Evolutionary conservation across 2,113 vertebrate species (phyloP), one percentile per base, ranked within the genome.

Genomic region (Willisornis vidua): DNA sequence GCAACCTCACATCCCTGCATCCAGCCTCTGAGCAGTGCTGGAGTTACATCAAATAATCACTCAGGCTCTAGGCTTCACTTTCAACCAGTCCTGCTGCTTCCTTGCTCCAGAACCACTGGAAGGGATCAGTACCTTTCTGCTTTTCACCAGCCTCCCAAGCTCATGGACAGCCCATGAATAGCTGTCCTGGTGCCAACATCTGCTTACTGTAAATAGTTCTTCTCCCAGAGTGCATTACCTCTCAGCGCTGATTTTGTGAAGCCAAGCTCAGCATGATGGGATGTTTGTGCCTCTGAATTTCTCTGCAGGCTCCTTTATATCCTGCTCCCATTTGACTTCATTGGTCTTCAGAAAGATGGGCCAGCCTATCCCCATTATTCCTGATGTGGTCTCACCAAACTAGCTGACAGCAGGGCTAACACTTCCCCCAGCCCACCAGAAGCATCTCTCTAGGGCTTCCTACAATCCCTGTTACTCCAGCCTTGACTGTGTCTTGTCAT

Each of bases 201-300:
- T 92, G 58, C 25, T 55, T 72, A 18, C 7, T 57, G 39, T 46
- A 9, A 63, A n/a, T 7, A 58, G 23, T 23, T 39, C 37, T 67
- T 71, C 57, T 78, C 72, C 61, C 2, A 2, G 39, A 81, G 22
- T 4, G 2, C 55, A 28, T 31, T 61, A 67, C 22, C 33, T 54
- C 28, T 37, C 9, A 78, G 35, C 17, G 29, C 63, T 46, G 31
- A 14, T 75, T 78, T 75, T 67, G 52, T 28, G 31, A 89, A 89
- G 65, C 24, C 55, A 58, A 28, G 45, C 72, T 1, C 72, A 61
- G 12, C 19, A 14, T 22, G 55, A 65, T 7, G 33, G 55, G 46
- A 67, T 39, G 28, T 73, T 70, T 0, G 0, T 2, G 4, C 37
- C 22, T 15, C 51, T 11, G 51, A 66, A 67, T 87, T 78, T 67